Base-by-base conservation (phyloP, 2,888 invertebrate species). In the Drosophila falleni region DNA sequence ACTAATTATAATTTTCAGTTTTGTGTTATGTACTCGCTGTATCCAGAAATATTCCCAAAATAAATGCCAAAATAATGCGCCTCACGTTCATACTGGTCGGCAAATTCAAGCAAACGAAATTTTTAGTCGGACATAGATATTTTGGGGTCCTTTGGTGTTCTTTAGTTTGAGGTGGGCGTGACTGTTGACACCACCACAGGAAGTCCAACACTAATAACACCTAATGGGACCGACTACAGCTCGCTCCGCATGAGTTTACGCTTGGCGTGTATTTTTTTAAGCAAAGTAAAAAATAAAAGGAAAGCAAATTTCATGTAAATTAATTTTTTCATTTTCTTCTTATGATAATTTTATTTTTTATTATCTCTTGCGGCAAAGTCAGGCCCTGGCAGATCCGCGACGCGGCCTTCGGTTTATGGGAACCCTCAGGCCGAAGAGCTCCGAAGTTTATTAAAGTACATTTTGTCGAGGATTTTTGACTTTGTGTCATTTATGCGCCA, bases 231-330 rank as follows among this genome's bases (percentile, higher is more conserved):
- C 56, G 16, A 44, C 46, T 47, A 9, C 13, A 46, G 31, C 42
- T 29, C n/a, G 42, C 33, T 19, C 11, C 16, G 11, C 31, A n/a
- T 11, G 44, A 29, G 8, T 33, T 44, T 15, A 55, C 62, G 56
- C 44, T 67, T 61, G 59, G 42, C 23, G 61, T 58, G 70, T 77
- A 79, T 78, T 81, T 81, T 67, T 74, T 80, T 65, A 56, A 41
- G 66, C 46, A 54, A 35, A 65, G 62, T 13, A 65, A 61, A 59
- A 65, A 64, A 59, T 33, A 50, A 50, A 23, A 50, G 33, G 26
- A 60, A 73, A 72, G 46, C 55, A 75, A 81, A 80, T 76, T 80
- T 81, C 84, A 84, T 81, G 80, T 75, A 84, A 81, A 84, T 84
- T 84, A 80, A 81, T 81, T 80, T 77, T 78, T 80, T 72, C 73